Evolutionary conservation across 2,888 invertebrate genomes (phyloP), one percentile per base, ranked within the genome.

Genomic region (Heteromyza rotundicornis): DNA sequence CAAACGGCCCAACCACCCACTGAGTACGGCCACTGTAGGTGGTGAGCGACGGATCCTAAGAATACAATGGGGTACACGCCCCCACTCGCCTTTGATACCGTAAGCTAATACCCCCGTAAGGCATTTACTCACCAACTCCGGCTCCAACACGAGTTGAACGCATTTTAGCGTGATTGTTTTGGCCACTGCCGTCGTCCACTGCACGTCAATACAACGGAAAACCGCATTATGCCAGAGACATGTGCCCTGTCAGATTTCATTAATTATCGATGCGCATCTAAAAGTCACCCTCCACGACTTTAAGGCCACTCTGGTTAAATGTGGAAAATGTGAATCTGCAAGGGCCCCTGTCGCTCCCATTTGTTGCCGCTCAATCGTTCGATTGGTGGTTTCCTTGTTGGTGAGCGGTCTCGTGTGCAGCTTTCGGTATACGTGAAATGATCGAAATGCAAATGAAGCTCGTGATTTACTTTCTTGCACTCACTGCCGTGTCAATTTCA

Each of bases 241-340:
- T 36, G n/a, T n/a, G 47, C 66, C 64, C 68, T 74, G 74, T 75
- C 75, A 72, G 73, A 73, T 73, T 75, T 77, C 77, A 77, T 77
- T 75, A 77, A 75, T 75, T 77, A 75, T 75, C 74, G 68, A 70
- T 74, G 51, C 50, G 36, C 55, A 2, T 71, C 69, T 69, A 67
- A 65, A 72, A 74, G 74, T 74, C 75, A 74, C 74, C 72, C 53
- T 59, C 27, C 44, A 32, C 17, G 19, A n/a, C n/a, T n/a, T n/a
- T n/a, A n/a, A n/a, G n/a, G n/a, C n/a, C n/a, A n/a, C n/a, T n/a
- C n/a, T n/a, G n/a, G n/a, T n/a, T n/a, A n/a, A n/a, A n/a, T n/a
- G 49, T 0, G 27, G 49, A 36, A 58, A 50, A 16, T 58, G 51
- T 51, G 50, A 23, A 50, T 22, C 58, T n/a, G n/a, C n/a, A n/a